Base-by-base conservation (phyloP, 2,888 invertebrate genomes). In the Seira sanloemensis region DNA sequence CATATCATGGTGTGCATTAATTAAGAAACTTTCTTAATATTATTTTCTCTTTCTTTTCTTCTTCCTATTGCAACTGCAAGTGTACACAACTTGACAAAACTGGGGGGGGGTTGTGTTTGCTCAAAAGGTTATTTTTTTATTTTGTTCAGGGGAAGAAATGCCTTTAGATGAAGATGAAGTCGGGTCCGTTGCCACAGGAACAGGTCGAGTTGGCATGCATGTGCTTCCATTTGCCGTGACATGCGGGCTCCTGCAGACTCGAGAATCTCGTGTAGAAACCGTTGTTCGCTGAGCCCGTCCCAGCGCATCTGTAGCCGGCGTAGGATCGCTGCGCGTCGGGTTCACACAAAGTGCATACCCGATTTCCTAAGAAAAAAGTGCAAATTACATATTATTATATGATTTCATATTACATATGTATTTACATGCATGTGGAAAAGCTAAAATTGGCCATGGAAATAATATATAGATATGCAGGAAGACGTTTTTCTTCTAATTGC, bases 151-250 rank as follows among this genome's bases (percentile, higher is more conserved):
- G 12, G 37, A 12, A 37, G 12, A 12, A 37, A 12, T 12, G 37
- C 12, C 54, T 37, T 88, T 80, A 89, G 4, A 89, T 85, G 66
- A 89, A 89, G 62, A 89, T 89, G 78, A 83, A 89, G 23, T 85
- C 84, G 50, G 89, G 81, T 65, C 87, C 89, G 16, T 65, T 65
- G 37, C 65, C 18, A 66, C 89, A 89, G 50, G 71, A 78, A 58
- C 89, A 89, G 54, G 75, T 73, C 2, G 85, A 69, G 67, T 87
- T 86, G 27, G 87, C 86, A 19, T 76, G 67, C 67, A 88, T 71
- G 46, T 86, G 78, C 62, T 86, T 85, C 88, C 88, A 88, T 77
- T 88, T 88, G 12, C 88, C 89, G 50, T 88, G 88, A 74, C 89
- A 89, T n/a, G 86, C 77, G 24, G 89, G 88, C 67, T 89, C 88